Base-by-base conservation (phyloP, 1,140 invertebrate species). In the Schlechtendalia chinensis region DNA sequence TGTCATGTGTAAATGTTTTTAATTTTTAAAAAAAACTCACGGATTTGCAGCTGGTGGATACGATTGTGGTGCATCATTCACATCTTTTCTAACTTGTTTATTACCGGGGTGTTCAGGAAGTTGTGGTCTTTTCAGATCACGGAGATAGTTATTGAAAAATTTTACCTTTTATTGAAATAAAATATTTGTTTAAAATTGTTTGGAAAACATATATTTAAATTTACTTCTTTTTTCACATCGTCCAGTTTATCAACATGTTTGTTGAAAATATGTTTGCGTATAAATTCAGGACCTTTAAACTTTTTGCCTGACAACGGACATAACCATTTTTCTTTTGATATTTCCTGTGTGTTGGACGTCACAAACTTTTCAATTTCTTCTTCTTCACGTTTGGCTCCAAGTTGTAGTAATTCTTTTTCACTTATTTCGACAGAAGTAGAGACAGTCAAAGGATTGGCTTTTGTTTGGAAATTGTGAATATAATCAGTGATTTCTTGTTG, bases 261-360 rank as follows among this genome's bases (percentile, higher is more conserved):
- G 85, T 98, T 98, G 83, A 96, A 94, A 61, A 99, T 98, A 85
- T 99, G 98, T 85, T 99, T 99, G 50, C 96, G 91, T 17, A 99
- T 97, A 87, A 98, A 99, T 85, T 99, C 97, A 0, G 98, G 96
- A 0, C 97, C 98, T 86, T 99, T 99, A 86, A 99, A 99, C 85
- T 99, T 99, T 85, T 99, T 99, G 0, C 97, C 97, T 81, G 96
- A 98, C 0, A 99, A 87, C 0, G 98, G 97, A 88, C 98, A 99
- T 32, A 99, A 86, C 97, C 97, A 99, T 84, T 99, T 99, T 84
- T 99, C 97, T 84, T 98, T 97, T 0, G 93, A 93, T 27, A 99
- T 84, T 87, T 99, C 97, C 84, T 98, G 94, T 0, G 95, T 97
- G 84, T 98, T 98, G 0, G 93, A 92, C 83, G 93, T 90, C 16